Percentiles rank a stretch among this genome's conserved stretches.
phyloP scores from a whole-genome alignment of 1,140 invertebrate species.

The Procambarus clarkii region DNA sequence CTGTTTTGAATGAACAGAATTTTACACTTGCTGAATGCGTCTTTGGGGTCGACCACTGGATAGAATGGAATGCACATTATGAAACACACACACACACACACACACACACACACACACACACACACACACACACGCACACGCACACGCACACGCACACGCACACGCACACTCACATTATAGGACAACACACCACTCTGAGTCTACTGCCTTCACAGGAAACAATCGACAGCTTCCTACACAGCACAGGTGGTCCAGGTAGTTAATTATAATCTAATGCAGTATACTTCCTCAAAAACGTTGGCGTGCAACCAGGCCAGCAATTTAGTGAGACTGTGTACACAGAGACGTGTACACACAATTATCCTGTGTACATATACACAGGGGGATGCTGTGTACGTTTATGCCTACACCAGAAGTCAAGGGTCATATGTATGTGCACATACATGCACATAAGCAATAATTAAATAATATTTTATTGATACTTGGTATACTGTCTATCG shows the following conservation, averaged over 20 bases:
- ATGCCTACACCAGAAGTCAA: neutral
- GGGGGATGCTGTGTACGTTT: neutral
- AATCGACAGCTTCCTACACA: neutral
- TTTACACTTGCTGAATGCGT: too few species aligned
- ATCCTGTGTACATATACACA: neutral
- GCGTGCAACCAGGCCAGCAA: neutral
- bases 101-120: too few species aligned
- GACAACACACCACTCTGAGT: too few species aligned
- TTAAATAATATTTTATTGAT: too few species aligned
- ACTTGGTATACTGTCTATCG: too few species aligned
- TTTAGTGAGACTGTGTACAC: neutral
- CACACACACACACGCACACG: too few species aligned
- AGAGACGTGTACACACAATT: neutral
- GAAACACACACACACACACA: too few species aligned
- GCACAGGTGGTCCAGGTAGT: neutral
- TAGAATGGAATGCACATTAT: too few species aligned
- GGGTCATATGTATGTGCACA: neutral
- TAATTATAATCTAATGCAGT: neutral
- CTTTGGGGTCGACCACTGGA: too few species aligned
- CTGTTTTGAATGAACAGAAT: too few species aligned
- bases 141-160: too few species aligned
- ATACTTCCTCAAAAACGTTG: neutral
- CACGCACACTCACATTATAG: too few species aligned
- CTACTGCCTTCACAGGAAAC: neutral
- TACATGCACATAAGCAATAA: neutral